phyloP scores from a whole-genome alignment of 2,888 invertebrate species.

The Graphium colonna region DNA sequence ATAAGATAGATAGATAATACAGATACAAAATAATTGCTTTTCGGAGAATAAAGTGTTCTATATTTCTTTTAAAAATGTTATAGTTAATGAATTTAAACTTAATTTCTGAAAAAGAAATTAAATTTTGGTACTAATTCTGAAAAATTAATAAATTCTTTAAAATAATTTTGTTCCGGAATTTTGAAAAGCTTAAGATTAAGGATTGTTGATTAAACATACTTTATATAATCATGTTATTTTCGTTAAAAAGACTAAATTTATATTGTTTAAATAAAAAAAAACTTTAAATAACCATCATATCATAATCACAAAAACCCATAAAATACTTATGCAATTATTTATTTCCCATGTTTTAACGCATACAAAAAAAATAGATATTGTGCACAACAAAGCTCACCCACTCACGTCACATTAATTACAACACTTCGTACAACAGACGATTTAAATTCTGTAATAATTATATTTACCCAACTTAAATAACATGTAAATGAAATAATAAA shows the following conservation, averaged over 20 bases:
- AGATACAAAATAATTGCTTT: not conserved
- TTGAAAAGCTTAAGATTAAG: no score
- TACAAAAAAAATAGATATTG: conserved; percentile 47
- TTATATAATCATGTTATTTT: no score
- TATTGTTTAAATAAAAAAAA: no score
- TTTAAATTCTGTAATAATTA: not conserved
- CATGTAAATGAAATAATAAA: not conserved
- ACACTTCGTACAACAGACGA: conserved; percentile 6
- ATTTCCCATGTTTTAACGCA: conserved; percentile 44
- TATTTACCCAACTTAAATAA: not conserved
- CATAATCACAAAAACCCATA: conserved; percentile 20
- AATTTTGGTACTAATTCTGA: no score
- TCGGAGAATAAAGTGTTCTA: not conserved
- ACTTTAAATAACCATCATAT: no score
- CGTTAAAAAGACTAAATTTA: no score
- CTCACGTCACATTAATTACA: conserved; percentile 31
- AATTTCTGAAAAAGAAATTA: no score
- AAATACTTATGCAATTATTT: conserved; percentile 29
- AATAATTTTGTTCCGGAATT: no score
- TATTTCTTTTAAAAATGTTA: no score
- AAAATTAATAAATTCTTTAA: no score
- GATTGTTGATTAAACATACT: no score
- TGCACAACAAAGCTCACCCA: conserved; percentile 42
- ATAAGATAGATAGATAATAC: not conserved
- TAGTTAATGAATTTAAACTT: no score